Conservation (phyloP, 2,797 vertebrate species). For the Notamacropus eugenii region DNA sequence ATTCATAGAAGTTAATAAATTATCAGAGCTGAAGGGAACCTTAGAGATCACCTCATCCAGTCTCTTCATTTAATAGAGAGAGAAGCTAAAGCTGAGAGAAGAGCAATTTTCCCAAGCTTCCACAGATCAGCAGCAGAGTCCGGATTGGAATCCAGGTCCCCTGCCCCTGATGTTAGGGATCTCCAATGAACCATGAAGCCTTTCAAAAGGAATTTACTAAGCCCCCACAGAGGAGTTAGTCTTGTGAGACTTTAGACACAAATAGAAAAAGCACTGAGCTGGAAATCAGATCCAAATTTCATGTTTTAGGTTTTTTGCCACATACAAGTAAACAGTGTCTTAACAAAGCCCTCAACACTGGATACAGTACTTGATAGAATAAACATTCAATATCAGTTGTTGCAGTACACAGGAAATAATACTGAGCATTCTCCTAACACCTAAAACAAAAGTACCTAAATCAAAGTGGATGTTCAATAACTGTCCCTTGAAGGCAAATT, state of each 20-base stretch:
- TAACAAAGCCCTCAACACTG: not conserved
- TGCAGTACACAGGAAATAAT: not conserved
- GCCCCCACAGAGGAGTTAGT: not conserved
- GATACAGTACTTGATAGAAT: not conserved
- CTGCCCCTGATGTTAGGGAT: not conserved
- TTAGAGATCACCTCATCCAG: not conserved
- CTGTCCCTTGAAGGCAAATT: not conserved
- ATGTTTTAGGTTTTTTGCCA: not conserved
- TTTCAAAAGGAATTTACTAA: not conserved
- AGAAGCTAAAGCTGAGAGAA: not conserved
- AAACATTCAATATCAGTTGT: not conserved
- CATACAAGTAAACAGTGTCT: not conserved
- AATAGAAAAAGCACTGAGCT: not conserved
- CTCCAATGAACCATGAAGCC: not conserved
- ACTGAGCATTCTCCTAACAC: not conserved
- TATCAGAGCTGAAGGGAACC: not conserved
- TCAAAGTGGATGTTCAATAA: not conserved
- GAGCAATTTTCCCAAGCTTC: not conserved
- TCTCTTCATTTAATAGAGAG: not conserved
- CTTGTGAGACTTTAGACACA: not conserved
- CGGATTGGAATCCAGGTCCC: not conserved
- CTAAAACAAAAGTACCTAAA: not conserved
- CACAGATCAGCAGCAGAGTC: not conserved
- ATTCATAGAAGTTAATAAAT: not conserved
- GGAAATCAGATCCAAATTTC: not conserved